Percentiles rank a stretch among this genome's conserved stretches.
phyloP scores from a whole-genome alignment of 2,113 vertebrate genomes.

The zebrafish (Danio rerio) region DNA sequence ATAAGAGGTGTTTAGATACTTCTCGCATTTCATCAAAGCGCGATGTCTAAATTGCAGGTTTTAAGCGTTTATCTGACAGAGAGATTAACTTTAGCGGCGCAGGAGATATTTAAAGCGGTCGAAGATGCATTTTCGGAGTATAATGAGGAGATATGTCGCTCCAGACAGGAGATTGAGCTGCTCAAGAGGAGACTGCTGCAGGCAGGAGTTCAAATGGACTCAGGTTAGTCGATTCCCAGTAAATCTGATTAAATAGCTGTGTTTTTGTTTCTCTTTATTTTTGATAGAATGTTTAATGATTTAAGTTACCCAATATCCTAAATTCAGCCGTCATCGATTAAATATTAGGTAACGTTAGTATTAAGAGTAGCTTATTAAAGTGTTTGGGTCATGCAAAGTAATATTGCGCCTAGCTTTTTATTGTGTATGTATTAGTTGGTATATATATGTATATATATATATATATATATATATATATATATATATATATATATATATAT shows the following conservation, averaged over 20 bases:
- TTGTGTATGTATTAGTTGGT: no score
- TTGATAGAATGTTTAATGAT: not conserved
- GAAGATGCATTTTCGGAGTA: constrained; percentile 78
- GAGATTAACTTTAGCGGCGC: constrained; percentile 77
- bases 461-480: no score
- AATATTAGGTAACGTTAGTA: not conserved
- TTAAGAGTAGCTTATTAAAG: not conserved
- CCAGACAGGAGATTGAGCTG: constrained; percentile 75
- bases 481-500: no score
- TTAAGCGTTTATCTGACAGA: constrained; percentile 77
- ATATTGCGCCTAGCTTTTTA: not conserved
- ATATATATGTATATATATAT: no score
- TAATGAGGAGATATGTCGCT: constrained; percentile 77
- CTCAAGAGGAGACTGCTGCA: constrained; percentile 75
- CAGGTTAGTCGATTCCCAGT: constrained; percentile 67
- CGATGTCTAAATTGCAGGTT: constrained; percentile 77
- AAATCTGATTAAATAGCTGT: not conserved
- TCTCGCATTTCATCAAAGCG: not conserved
- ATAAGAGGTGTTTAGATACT: not conserved
- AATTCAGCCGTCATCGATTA: not conserved
- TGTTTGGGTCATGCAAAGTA: not conserved
- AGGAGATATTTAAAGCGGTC: constrained; percentile 79
- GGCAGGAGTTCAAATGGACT: constrained; percentile 77
- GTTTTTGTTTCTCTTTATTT: not conserved
- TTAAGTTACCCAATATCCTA: not conserved